Base-by-base conservation (phyloP, 2,888 invertebrate genomes). In the Drosophila dives region DNA sequence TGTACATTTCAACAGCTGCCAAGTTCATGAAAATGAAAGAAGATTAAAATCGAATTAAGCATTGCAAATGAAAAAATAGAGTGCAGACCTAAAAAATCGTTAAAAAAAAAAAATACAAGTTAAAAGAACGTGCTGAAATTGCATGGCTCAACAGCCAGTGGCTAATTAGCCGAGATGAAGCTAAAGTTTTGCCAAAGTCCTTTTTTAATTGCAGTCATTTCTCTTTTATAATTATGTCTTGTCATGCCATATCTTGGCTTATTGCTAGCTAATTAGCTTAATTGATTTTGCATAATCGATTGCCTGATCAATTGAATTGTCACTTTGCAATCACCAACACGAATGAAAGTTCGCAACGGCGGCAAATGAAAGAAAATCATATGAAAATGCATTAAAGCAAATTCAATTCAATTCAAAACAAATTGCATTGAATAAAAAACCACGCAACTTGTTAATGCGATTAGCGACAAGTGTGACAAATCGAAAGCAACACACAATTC, bases 11-110 rank as follows among this genome's bases (percentile, higher is more conserved):
- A 38, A 50, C 59, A 65, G 58, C 63, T 56, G 34, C 42, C 49
- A 67, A 66, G 75, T 72, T 72, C 69, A 61, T 58, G 45, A 64
- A 70, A 76, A 66, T 69, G 63, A 64, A 73, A 67, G 26, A 62
- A 74, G 72, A 80, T 75, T 81, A 66, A 76, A 83, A 79, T 79
- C 72, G 83, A 85, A 88, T 83, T 86, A 85, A 59, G 60, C 68
- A 51, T 26, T 17, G 54, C 59, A 65, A 72, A 32, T 49, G 54
- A 20, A 72, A 64, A 11, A 54, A 59, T 55, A 65, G 32, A 45
- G n/a, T 49, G 42, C 11, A 56, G 10, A 55, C 55, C 32, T 53
- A 23, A 63, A 66, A 64, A 72, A 42, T 49, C 5, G 40, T 29
- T 23, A 26, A 51, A 64, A 40, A 64, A 45, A 54, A 34, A 20